phyloP scores from a whole-genome alignment of 2,888 invertebrate genomes.

The Dexiosoma caninum region DNA sequence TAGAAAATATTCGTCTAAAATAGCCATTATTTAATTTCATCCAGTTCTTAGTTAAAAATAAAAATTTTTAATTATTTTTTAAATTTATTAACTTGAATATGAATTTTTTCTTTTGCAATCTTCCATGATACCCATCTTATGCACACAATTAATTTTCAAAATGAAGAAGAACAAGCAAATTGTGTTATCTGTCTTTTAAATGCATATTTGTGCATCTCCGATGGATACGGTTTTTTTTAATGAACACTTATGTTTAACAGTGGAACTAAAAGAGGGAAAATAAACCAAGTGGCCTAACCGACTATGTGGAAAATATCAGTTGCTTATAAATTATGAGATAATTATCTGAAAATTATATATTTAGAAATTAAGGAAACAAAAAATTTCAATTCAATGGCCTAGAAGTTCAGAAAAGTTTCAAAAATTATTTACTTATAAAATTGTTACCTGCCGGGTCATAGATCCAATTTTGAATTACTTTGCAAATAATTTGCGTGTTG shows the following conservation, averaged over 20 bases:
- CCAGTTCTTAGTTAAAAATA: background rate
- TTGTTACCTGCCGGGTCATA: too few relatives aligned
- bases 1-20: background rate
- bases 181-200: background rate
- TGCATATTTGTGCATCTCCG: slow-evolving; percentile 19
- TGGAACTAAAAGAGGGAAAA: too few relatives aligned
- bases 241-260: too few relatives aligned
- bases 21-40: background rate
- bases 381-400: too few relatives aligned
- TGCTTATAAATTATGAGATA: too few relatives aligned
- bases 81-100: slow-evolving; percentile 20
- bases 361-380: too few relatives aligned
- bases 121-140: slow-evolving; percentile 5
- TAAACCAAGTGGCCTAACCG: background rate
- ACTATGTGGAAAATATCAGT: background rate
- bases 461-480: too few relatives aligned
- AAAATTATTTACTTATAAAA: too few relatives aligned
- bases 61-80: background rate
- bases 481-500: too few relatives aligned
- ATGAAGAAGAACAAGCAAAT: slow-evolving; percentile 25
- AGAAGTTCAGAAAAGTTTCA: too few relatives aligned
- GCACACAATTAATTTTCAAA: slow-evolving; percentile 33
- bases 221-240: slow-evolving; percentile 4
- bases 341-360: too few relatives aligned
- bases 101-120: background rate